phyloP scores from a whole-genome alignment of 2,888 invertebrate genomes.

The Cephus pulcher region DNA sequence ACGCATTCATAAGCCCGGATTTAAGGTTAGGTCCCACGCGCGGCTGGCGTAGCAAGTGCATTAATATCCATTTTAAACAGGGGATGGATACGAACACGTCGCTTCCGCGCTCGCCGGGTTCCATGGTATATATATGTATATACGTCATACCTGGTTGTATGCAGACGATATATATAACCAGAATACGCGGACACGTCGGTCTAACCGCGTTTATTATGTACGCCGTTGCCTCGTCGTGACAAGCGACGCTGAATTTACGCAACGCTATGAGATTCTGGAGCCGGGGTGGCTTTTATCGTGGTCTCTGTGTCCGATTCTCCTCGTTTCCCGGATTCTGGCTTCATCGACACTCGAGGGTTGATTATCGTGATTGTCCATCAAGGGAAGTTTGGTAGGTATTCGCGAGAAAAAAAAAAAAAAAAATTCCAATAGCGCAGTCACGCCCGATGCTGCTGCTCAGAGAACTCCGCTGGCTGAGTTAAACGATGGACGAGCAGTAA shows the following conservation, averaged over 20 bases:
- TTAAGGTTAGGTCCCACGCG: slow-evolving; percentile 49
- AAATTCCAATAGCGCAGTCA: background rate
- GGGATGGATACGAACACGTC: slow-evolving; percentile 19
- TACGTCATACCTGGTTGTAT: too few relatives aligned
- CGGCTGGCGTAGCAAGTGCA: slow-evolving; percentile 37
- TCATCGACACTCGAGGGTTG: background rate
- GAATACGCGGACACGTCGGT: background rate
- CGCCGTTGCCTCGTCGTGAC: background rate
- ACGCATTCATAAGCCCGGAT: slow-evolving; percentile 56
- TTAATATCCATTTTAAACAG: slow-evolving; percentile 55
- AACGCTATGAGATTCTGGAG: background rate
- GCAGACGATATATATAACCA: background rate
- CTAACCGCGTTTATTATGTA: background rate
- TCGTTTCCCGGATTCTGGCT: background rate
- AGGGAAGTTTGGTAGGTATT: background rate
- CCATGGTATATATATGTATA: background rate
- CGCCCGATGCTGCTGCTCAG: background rate
- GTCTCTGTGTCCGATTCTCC: background rate
- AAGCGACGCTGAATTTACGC: background rate
- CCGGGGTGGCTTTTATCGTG: background rate
- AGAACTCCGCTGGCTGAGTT: background rate
- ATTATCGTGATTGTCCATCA: background rate
- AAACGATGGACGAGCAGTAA: background rate
- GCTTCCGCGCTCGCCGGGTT: background rate
- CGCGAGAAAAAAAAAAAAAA: background rate